These are phyloP conservation scores for Notiomystis cincta DNA, from an alignment of 2,113 vertebrate species.

Conservation along the genomic window DNA sequence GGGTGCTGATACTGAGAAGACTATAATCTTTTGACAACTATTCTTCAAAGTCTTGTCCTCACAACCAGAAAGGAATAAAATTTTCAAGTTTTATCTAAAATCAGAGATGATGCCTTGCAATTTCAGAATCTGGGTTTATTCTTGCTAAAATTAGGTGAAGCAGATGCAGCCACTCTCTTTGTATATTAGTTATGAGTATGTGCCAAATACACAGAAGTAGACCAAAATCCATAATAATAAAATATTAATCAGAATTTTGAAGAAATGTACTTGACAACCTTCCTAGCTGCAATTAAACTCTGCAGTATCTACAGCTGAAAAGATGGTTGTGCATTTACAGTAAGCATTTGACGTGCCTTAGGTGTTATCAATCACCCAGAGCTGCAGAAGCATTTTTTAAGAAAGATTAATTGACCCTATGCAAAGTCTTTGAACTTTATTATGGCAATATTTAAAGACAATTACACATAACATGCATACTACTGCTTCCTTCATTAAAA, in stretches of 20 bases:
- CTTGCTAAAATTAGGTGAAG: not conserved
- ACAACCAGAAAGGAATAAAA: not conserved
- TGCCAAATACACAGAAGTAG: not conserved
- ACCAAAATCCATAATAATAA: not conserved
- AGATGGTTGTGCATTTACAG: not conserved
- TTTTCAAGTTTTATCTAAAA: not conserved
- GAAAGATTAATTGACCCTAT: not conserved
- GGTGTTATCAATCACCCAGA: not conserved
- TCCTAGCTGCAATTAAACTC: not conserved
- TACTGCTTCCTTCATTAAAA: not conserved
- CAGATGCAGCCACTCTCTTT: not conserved
- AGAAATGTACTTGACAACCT: not conserved
- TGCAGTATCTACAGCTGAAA: not conserved
- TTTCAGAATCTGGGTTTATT: not conserved
- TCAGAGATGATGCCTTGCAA: not conserved
- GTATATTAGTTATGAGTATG: not conserved
- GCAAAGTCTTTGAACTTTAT: not conserved
- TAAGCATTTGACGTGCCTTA: not conserved
- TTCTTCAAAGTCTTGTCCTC: not conserved
- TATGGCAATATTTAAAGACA: not conserved
- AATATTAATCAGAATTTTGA: not conserved
- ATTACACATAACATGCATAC: not conserved
- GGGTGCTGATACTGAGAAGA: not conserved
- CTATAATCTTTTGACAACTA: not conserved
- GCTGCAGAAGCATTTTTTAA: not conserved